Percentiles rank a stretch among this genome's conserved stretches.
Evolutionary conservation across 2,797 vertebrate genomes (phyloP).

Genomic region (Etheostoma nigrum): DNA sequence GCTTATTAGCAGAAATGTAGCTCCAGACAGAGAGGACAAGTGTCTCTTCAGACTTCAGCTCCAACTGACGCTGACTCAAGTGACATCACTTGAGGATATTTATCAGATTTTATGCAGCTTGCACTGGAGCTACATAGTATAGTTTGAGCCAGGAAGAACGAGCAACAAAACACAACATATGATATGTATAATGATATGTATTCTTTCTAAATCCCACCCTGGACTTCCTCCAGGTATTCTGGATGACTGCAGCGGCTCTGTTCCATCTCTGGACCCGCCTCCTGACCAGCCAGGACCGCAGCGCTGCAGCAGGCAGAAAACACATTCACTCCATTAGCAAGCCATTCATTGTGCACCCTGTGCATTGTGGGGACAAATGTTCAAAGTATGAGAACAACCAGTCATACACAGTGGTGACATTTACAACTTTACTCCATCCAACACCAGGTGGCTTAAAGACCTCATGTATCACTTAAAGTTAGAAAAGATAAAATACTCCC

Average conservation of each 20-base stretch:
- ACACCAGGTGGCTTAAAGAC: too few relatives aligned
- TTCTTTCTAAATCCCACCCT: conserved; percentile 83
- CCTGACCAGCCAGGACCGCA: conserved; percentile 91
- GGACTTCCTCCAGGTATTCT: conserved; percentile 90
- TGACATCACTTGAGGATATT: not conserved
- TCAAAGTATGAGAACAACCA: conserved; percentile 22
- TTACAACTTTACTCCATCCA: too few relatives aligned
- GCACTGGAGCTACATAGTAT: not conserved
- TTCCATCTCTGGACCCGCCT: conserved; percentile 84
- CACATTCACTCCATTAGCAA: conserved; percentile 7
- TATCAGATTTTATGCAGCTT: not conserved
- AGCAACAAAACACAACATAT: not conserved
- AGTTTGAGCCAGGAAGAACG: not conserved
- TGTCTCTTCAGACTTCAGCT: not conserved
- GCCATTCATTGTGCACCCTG: conserved; percentile 15
- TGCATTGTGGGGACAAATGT: not conserved
- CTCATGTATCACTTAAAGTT: too few relatives aligned
- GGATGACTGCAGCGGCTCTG: conserved; percentile 86
- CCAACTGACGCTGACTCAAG: not conserved
- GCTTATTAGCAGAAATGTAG: not conserved
- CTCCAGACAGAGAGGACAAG: not conserved
- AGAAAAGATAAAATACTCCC: too few relatives aligned
- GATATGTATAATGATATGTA: not conserved
- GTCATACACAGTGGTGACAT: not conserved
- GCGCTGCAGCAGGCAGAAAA: conserved; percentile 75